Evolutionary conservation across 2,113 vertebrate species (phyloP), one percentile per base, ranked within the genome.

Genomic region (Micromys minutus): DNA sequence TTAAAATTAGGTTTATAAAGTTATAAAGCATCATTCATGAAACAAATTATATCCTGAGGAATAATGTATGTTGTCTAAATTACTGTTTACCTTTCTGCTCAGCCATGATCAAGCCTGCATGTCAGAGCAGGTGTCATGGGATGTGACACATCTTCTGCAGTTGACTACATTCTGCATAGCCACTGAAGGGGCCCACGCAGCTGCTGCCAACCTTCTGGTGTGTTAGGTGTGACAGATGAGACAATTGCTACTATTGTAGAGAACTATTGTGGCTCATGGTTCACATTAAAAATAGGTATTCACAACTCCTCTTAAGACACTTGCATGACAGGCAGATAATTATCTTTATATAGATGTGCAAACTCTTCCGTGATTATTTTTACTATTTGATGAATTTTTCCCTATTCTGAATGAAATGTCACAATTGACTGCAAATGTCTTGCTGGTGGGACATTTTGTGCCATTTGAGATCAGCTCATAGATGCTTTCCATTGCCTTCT

Each of bases 201-300:
- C 77, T 57, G 84, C 45, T 22, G 26, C 65, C 85, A 63, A 10
- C 59, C 80, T 72, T 95, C 86, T 69, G 72, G 57, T 67, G 63
- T 84, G 55, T 34, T n/a, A 39, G 39, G 42, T 12, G 52, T 59
- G 52, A 63, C n/a, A 11, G 45, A 26, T 52, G 31, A 93, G 89
- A 97, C 13, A 77, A 91, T 65, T 52, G 36, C 76, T 50, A 92
- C 65, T 94, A 71, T 87, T 87, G 81, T 0, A 31, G n/a, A 34
- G 65, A 57, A 77, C 83, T 42, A 42, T 47, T 0, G n/a, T 31
- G 63, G 39, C 22, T 90, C 19, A 19, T 34, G 31, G 52, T 89
- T 91, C 59, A 80, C 50, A 87, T 94, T 39, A 65, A 47, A 81
- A 39, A 57, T 71, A 42, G 36, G 26, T 75, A 42, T 79, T 87